A percentile compares a stretch with the other conserved stretches of the same genome.
These are phyloP conservation scores for Delphinus delphis DNA, from an alignment of 2,113 vertebrate genomes.

Conservation along the genomic window DNA sequence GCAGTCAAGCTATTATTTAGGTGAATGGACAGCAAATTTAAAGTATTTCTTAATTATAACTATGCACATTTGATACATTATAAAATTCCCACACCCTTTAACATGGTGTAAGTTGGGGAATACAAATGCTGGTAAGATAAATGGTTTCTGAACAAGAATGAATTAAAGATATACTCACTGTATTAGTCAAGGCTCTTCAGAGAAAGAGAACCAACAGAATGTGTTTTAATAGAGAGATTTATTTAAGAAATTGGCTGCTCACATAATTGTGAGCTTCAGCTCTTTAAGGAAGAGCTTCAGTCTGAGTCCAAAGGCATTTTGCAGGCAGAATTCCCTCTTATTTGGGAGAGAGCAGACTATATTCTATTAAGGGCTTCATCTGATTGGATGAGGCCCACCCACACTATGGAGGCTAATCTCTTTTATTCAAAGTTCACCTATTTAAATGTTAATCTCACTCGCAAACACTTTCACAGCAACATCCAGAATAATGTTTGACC, in stretches of 20 bases:
- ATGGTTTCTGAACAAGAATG: not conserved
- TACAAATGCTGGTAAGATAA: not conserved
- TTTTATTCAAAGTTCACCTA: not conserved
- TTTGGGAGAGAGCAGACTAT: not conserved
- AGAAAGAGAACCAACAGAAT: not conserved
- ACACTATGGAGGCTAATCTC: not conserved
- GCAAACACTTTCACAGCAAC: not conserved
- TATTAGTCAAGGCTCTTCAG: not conserved
- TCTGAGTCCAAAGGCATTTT: not conserved
- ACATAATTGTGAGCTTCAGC: too few relatives aligned
- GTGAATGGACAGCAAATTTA: not conserved
- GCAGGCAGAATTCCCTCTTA: not conserved
- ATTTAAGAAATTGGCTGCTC: not conserved
- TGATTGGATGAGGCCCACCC: not conserved
- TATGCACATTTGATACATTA: not conserved
- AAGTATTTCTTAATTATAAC: not conserved
- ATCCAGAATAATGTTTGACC: not conserved
- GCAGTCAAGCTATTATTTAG: not conserved
- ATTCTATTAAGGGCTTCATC: not conserved
- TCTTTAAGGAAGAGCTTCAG: not conserved
- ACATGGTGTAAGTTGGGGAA: not conserved
- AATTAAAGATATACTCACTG: not conserved
- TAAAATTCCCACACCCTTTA: not conserved
- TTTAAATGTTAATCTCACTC: not conserved
- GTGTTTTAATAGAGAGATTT: not conserved